A percentile compares a stretch with the other conserved stretches of the same genome.
Conservation (phyloP, 1,140 invertebrate genomes). For the Bathynomus jamesi region DNA sequence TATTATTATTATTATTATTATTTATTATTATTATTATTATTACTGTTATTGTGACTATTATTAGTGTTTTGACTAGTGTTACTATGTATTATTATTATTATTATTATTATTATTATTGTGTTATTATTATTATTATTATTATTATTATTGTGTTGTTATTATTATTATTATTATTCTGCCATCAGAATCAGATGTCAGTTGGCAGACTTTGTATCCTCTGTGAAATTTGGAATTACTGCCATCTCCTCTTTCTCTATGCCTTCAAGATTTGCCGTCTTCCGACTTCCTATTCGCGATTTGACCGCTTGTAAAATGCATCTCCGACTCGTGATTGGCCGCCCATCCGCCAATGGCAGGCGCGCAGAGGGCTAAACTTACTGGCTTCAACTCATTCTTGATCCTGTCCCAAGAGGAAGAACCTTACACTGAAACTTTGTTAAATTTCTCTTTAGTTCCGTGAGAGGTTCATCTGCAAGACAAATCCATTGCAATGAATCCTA, state of each 20-base stretch:
- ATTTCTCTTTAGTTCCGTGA: neutral
- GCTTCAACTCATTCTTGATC: neutral
- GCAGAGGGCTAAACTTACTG: neutral
- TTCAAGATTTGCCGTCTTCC: neutral
- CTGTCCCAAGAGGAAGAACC: neutral
- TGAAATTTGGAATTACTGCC: neutral
- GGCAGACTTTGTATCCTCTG: neutral
- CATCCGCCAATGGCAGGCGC: neutral
- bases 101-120: neutral
- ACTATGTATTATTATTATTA: neutral
- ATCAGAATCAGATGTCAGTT: neutral
- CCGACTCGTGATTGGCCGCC: neutral
- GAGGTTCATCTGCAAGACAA: slow-evolving; percentile 1
- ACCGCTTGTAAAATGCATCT: neutral
- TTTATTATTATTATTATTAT: neutral
- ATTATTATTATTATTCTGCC: neutral
- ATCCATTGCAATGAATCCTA: neutral
- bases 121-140: neutral
- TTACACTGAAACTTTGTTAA: neutral
- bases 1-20: neutral
- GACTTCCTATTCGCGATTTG: too few relatives aligned
- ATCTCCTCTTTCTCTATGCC: neutral
- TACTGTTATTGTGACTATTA: neutral
- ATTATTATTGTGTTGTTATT: neutral
- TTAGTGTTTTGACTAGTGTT: neutral